These are phyloP conservation scores for Charina bottae DNA, from an alignment of 2,113 vertebrate species.

Conservation along the genomic window DNA sequence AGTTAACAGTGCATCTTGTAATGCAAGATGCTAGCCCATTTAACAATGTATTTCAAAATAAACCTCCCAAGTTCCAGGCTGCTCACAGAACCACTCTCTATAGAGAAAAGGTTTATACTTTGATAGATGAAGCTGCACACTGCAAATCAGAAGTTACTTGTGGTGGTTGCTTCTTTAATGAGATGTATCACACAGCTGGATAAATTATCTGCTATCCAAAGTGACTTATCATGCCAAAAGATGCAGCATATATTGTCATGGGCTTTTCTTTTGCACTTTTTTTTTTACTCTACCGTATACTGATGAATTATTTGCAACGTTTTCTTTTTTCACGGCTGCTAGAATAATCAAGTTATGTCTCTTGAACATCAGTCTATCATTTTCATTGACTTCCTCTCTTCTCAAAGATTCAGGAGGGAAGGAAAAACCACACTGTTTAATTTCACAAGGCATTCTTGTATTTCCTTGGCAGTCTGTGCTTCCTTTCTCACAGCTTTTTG, in stretches of 20 bases:
- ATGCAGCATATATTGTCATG: conserved; percentile 69
- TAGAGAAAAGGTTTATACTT: conserved; percentile 44
- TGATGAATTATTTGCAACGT: conserved; percentile 73
- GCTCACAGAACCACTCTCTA: conserved; percentile 46
- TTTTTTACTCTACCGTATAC: conserved; percentile 64
- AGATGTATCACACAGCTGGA: conserved; percentile 67
- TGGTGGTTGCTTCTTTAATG: conserved; percentile 70
- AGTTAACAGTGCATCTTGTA: conserved; percentile 67
- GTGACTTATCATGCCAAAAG: conserved; percentile 67
- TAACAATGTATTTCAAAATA: conserved; percentile 59
- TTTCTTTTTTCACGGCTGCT: conserved; percentile 62
- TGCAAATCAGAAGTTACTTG: conserved; percentile 71
- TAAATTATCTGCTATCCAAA: conserved; percentile 67
- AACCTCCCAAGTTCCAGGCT: conserved; percentile 54
- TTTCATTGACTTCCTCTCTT: conserved; percentile 58
- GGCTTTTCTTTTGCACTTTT: conserved; percentile 52
- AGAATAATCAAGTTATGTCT: conserved; percentile 70
- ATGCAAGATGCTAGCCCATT: conserved; percentile 56
- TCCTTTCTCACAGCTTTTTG: conserved; percentile 67
- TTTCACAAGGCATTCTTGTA: conserved; percentile 61
- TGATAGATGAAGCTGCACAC: conserved; percentile 62
- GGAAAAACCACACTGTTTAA: conserved; percentile 55
- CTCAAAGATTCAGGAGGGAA: conserved; percentile 44
- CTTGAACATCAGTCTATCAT: conserved; percentile 67
- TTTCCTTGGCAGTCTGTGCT: conserved; percentile 59